A percentile compares a stretch with the other conserved stretches of the same genome.
Conservation (phyloP, 2,113 vertebrate genomes). For the Vicugna pacos region DNA sequence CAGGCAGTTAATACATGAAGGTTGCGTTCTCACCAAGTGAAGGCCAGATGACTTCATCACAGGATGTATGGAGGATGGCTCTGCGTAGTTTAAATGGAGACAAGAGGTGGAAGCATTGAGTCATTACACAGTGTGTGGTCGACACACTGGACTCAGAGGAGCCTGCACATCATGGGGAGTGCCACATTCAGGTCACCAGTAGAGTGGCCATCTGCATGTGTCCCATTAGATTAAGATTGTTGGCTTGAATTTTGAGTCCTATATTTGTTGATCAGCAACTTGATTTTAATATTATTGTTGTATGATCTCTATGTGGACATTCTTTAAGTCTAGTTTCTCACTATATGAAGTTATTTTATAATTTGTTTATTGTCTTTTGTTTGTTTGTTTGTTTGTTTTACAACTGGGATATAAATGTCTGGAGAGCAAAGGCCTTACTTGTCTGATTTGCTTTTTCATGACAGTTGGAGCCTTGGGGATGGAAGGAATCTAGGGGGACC, state of each 20-base stretch:
- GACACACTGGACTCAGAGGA: background rate
- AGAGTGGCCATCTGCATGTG: no score
- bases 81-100: background rate
- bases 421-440: background rate
- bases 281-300: background rate
- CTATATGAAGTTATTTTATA: background rate
- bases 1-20: background rate
- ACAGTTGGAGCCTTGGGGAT: background rate
- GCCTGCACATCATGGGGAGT: background rate
- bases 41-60: slow-evolving; percentile 39
- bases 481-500: background rate
- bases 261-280: background rate
- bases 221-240: background rate
- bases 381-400: background rate
- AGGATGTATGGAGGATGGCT: background rate
- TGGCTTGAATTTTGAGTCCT: background rate
- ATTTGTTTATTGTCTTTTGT: background rate
- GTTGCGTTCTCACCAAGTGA: background rate
- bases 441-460: background rate
- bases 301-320: background rate
- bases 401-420: background rate
- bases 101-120: background rate
- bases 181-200: background rate
- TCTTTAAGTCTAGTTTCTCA: background rate
- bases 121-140: background rate